Conservation (phyloP, 2,113 vertebrate genomes). For the Lophura nycthemera region DNA sequence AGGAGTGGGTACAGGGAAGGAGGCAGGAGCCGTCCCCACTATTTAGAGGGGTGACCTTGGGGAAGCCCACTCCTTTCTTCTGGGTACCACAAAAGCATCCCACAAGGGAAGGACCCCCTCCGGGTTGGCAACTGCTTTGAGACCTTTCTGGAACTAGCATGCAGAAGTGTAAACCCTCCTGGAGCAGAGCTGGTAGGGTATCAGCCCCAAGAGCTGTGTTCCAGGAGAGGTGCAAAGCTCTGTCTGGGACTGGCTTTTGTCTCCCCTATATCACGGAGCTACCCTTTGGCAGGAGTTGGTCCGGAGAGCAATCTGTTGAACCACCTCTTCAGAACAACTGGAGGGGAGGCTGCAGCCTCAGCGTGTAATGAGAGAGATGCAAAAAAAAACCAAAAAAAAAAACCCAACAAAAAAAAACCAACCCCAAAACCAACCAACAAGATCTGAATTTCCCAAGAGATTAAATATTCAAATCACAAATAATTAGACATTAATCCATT, state of each 20-base stretch:
- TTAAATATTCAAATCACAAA: constrained; percentile 43
- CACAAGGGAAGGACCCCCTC: background rate
- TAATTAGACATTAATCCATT: constrained; percentile 36
- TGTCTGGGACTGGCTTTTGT: background rate
- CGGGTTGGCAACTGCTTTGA: background rate
- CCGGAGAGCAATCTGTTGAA: constrained; percentile 46
- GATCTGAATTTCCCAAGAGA: background rate
- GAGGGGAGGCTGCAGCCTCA: background rate
- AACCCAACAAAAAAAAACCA: background rate
- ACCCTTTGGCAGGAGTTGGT: background rate
- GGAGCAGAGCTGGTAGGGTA: fast-evolving
- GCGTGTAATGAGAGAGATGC: background rate
- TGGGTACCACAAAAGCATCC: background rate
- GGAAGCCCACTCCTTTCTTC: background rate
- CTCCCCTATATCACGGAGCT: background rate
- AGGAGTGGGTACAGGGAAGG: background rate
- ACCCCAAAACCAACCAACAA: too few relatives aligned
- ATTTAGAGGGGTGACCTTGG: background rate
- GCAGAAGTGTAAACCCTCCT: background rate
- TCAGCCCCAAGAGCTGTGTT: fast-evolving
- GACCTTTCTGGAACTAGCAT: constrained; percentile 19
- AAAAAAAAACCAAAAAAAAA: background rate
- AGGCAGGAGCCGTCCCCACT: background rate
- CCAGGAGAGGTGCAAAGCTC: background rate
- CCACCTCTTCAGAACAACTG: background rate